Base-by-base conservation (phyloP, 2,888 invertebrate genomes). In the Hydroisotoma schaefferi region DNA sequence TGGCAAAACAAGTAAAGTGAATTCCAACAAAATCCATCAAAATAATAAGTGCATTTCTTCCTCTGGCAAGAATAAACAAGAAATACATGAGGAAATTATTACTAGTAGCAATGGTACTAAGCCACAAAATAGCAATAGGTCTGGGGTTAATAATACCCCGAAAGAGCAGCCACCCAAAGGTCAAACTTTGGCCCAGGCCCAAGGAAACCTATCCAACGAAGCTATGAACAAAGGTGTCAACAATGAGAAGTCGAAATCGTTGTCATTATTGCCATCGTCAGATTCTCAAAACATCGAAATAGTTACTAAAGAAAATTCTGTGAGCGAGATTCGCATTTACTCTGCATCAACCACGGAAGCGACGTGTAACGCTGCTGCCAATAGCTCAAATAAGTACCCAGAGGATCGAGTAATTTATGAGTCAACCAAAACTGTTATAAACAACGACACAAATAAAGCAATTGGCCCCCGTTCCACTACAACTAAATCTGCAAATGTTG, bases 291-390 rank as follows among this genome's bases (percentile, higher is more conserved):
- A 60, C 28, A 70, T 71, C 48, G 72, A 72, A 49, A 72, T 72
- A 51, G 68, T 72, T 4, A 70, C 70, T 12, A 70, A 70, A 52
- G 72, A 69, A 46, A 72, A 72, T 64, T 59, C 63, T n/a, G 72
- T 70, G 20, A 65, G 65, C 51, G 72, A 72, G 55, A 72, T 72
- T 27, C 59, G 72, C 22, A 72, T 72, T 52, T 72, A 70, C 40
- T 70, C 68, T 10, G 63, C 61, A 2, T 49, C 54, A 20, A 59
- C 25, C 25, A 6, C 20, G 22, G 6, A n/a, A 22, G 23, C 46
- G 40, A n/a, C 8, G 2, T 29, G 43, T 22, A 53, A 44, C 28
- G 27, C 27, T 1, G 25, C 20, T 2, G 44, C 23, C 40, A 33
- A 33, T 22, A 54, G 38, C 26, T n/a, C n/a, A n/a, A 47, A 52